These are phyloP conservation scores for Bucco capensis DNA, from an alignment of 2,113 vertebrate genomes.

Conservation along the genomic window DNA sequence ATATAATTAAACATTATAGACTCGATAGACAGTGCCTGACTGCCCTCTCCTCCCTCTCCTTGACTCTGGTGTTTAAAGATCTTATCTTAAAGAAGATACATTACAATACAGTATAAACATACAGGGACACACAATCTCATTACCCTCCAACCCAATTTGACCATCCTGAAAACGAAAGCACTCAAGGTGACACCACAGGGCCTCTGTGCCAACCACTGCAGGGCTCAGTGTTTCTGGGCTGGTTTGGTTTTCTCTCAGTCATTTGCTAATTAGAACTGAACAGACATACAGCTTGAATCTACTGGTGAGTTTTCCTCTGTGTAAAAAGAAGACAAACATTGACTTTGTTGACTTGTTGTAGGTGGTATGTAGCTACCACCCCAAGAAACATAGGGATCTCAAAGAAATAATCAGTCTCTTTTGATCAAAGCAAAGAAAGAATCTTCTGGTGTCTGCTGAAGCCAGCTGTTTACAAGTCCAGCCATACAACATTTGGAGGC, in stretches of 20 bases:
- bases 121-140: not conserved
- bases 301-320: not conserved
- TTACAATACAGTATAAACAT: not conserved
- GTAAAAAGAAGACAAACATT: not conserved
- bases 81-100: not conserved
- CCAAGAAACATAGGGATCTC: not conserved
- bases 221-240: not conserved
- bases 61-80: not conserved
- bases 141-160: not conserved
- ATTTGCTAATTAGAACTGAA: not conserved
- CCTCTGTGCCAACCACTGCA: not conserved
- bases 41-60: slow-evolving; percentile 4
- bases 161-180: not conserved
- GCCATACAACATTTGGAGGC: not conserved
- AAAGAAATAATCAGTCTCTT: not conserved
- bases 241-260: not conserved
- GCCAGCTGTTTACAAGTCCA: not conserved
- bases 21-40: not conserved
- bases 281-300: not conserved
- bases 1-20: not conserved
- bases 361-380: not conserved
- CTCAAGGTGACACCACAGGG: not conserved
- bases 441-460: not conserved
- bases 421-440: not conserved
- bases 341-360: not conserved